Evolutionary conservation across 2,113 vertebrate genomes (phyloP).

Genomic region (Bothrops jararaca): DNA sequence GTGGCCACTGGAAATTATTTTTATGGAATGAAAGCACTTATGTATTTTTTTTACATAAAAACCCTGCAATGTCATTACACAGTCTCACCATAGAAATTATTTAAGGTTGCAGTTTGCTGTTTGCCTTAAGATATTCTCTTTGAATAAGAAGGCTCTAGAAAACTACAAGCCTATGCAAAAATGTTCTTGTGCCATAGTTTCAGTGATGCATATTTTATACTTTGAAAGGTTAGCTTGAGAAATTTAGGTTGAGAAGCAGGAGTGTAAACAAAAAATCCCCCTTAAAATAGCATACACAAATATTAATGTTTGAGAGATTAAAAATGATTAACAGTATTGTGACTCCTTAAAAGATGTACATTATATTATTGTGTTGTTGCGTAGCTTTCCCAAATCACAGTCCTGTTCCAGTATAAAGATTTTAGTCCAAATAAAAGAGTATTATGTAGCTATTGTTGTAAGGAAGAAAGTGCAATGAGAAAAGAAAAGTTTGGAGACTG

Average conservation of each 20-base stretch:
- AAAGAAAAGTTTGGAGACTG: background rate
- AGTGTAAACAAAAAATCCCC: background rate
- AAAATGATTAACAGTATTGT: background rate
- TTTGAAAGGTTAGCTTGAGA: background rate
- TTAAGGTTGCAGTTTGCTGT: background rate
- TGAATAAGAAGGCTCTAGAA: background rate
- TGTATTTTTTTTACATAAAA: background rate
- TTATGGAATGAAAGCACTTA: background rate
- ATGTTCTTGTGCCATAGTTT: background rate
- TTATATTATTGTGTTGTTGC: background rate
- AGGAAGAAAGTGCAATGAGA: background rate
- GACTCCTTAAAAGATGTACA: background rate
- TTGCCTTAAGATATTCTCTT: background rate
- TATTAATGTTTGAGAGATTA: background rate
- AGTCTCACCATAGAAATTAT: background rate
- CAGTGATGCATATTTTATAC: background rate
- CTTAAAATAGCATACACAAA: background rate
- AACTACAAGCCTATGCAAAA: background rate
- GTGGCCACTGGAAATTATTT: background rate
- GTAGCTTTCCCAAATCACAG: background rate
- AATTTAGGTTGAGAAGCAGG: background rate
- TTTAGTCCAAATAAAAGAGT: background rate
- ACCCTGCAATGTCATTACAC: background rate
- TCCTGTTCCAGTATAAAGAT: background rate
- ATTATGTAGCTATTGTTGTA: background rate